Evolutionary conservation across 64 coral and sea anemone species (phyloP).

Genomic region (Platygyra sinensis): DNA sequence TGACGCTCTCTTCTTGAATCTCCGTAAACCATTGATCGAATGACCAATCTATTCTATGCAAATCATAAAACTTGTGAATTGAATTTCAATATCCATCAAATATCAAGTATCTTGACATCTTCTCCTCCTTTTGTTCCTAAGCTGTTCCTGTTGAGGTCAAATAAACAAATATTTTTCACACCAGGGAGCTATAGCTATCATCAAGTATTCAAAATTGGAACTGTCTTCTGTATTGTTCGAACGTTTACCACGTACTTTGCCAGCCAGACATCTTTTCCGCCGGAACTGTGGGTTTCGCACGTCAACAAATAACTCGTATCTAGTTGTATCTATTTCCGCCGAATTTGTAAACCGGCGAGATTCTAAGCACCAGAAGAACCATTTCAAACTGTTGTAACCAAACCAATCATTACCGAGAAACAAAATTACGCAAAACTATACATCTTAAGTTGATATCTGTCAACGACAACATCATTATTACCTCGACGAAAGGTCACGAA

Average conservation of each 20-base stretch:
- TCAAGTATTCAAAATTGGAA: background rate
- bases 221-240: background rate
- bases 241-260: background rate
- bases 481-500: background rate
- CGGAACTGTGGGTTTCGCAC: background rate
- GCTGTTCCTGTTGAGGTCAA: background rate
- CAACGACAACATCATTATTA: background rate
- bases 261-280: background rate
- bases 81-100: constrained; percentile 1
- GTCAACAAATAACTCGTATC: background rate
- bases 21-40: no score
- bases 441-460: background rate
- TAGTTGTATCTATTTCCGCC: background rate
- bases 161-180: background rate
- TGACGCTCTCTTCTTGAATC: background rate
- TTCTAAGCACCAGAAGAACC: background rate
- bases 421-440: background rate
- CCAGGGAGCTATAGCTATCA: background rate
- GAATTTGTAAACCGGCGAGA: background rate
- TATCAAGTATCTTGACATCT: background rate
- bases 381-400: background rate
- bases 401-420: background rate
- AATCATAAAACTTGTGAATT: background rate
- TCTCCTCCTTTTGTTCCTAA: background rate
- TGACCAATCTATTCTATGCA: background rate